Conservation (phyloP, 1,140 invertebrate species). For the Meloidogyne floridensis region DNA sequence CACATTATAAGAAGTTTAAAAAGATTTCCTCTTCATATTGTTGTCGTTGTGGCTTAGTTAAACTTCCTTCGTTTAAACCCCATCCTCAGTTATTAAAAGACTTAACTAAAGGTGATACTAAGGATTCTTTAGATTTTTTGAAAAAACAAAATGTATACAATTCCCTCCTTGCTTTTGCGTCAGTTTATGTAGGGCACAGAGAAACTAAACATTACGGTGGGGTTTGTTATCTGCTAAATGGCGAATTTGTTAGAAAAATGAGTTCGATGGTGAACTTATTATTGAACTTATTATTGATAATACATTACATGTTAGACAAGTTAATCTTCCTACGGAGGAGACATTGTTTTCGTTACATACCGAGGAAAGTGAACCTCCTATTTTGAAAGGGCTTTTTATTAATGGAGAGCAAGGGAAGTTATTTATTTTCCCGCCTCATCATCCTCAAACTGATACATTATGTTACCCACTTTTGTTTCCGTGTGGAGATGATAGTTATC, state of each 20-base stretch:
- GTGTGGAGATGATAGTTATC: background rate
- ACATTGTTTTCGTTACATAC: slow-evolving; percentile 6
- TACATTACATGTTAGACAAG: background rate
- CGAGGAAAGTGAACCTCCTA: background rate
- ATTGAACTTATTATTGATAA: background rate
- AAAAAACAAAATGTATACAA: slow-evolving; percentile 4
- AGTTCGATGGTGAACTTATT: too few relatives aligned
- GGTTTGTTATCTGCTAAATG: slow-evolving; percentile 9
- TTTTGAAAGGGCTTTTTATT: background rate
- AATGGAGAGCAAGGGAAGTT: background rate
- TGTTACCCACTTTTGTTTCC: background rate
- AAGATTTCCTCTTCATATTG: background rate
- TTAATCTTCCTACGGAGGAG: slow-evolving; percentile 2
- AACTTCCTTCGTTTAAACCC: too few relatives aligned
- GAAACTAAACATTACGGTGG: background rate
- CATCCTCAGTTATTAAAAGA: background rate
- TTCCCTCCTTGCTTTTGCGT: slow-evolving; percentile 11
- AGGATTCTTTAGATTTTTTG: background rate
- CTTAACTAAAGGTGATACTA: background rate
- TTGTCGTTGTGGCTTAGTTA: too few relatives aligned
- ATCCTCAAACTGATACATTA: background rate
- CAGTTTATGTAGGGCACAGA: slow-evolving; percentile 5
- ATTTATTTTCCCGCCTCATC: background rate
- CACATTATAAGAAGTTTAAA: background rate
- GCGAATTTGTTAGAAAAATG: background rate